A percentile compares a stretch with the other conserved stretches of the same genome.
Evolutionary conservation across 1,140 invertebrate species (phyloP).

Genomic region (Psix sp.): DNA sequence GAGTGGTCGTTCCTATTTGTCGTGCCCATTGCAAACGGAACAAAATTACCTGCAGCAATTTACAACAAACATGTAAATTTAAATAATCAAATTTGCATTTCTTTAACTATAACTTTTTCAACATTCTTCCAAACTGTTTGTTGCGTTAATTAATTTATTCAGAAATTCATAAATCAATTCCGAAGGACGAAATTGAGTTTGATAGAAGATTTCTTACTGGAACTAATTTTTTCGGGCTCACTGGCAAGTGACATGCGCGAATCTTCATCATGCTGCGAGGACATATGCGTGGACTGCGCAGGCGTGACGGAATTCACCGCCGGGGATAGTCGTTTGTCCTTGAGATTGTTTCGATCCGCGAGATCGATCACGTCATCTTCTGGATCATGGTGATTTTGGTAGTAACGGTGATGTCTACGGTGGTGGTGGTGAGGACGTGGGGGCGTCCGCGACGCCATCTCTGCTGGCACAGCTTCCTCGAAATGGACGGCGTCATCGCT

Average conservation of each 20-base stretch:
- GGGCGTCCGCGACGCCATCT: slow-evolving; percentile 70
- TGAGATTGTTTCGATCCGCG: slow-evolving; percentile 65
- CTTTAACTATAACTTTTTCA: no score
- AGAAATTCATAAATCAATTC: no score
- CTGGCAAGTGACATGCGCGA: slow-evolving; percentile 74
- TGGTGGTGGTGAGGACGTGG: slow-evolving; percentile 74
- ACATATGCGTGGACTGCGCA: slow-evolving; percentile 53
- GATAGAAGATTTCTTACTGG: slow-evolving; percentile 58
- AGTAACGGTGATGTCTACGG: slow-evolving; percentile 74
- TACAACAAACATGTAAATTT: not conserved
- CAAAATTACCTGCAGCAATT: slow-evolving; percentile 71
- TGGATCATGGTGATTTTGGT: slow-evolving; percentile 74
- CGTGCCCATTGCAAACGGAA: slow-evolving; percentile 75
- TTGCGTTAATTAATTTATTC: not conserved
- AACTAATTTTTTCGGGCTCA: slow-evolving; percentile 73
- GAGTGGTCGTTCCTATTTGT: slow-evolving; percentile 67
- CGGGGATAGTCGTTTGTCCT: slow-evolving; percentile 67
- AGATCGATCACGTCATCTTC: slow-evolving; percentile 71
- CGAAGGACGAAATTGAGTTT: no score
- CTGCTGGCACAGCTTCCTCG: slow-evolving; percentile 67
- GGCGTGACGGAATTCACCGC: slow-evolving; percentile 54
- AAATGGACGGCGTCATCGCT: slow-evolving; percentile 75
- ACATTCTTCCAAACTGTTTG: no score
- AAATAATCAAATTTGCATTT: not conserved
- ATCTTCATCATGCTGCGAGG: slow-evolving; percentile 70